These are phyloP conservation scores for Chromis chromis DNA, from an alignment of 2,797 vertebrate genomes.

Conservation along the genomic window DNA sequence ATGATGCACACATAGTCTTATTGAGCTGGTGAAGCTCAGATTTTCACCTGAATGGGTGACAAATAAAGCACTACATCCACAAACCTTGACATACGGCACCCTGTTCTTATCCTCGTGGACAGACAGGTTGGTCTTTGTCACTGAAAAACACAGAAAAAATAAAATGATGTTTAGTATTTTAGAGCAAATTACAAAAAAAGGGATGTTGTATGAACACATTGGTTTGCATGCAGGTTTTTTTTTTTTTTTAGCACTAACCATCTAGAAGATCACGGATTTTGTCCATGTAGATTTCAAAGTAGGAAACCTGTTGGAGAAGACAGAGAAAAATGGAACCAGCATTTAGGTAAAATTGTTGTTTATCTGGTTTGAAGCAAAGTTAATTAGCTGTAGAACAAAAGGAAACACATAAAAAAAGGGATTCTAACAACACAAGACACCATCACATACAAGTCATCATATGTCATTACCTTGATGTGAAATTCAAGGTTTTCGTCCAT, in stretches of 20 bases:
- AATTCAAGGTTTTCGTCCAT: constrained; percentile 99
- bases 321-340: background rate
- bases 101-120: constrained; percentile 99
- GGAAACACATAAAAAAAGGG: background rate
- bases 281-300: constrained; percentile 99
- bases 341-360: no score
- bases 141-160: constrained; percentile 72
- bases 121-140: constrained; percentile 96
- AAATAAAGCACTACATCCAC: constrained; percentile 19
- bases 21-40: background rate
- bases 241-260: constrained; percentile 83
- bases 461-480: constrained; percentile 91
- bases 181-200: background rate
- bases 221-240: background rate
- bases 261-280: constrained; percentile 97
- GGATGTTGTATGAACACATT: no score
- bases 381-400: fast-evolving
- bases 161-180: background rate
- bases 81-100: constrained; percentile 97
- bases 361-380: background rate
- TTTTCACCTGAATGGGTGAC: background rate
- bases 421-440: background rate
- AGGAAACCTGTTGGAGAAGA: constrained; percentile 88
- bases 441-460: background rate
- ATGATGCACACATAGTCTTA: constrained; percentile 7